These are phyloP conservation scores for Stratiomys singularior DNA, from an alignment of 2,888 invertebrate species.

Conservation along the genomic window DNA sequence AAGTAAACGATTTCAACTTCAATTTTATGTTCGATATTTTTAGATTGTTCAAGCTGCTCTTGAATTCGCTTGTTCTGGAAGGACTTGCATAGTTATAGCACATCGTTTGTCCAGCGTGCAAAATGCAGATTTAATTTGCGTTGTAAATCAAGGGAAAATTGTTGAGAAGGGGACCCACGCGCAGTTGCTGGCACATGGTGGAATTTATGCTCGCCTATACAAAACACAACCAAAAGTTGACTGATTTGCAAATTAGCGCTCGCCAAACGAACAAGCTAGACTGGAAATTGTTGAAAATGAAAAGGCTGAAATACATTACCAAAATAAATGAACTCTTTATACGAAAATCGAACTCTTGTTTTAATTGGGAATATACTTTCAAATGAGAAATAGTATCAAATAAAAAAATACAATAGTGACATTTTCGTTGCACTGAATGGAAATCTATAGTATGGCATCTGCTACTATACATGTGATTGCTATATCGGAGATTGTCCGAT, in stretches of 20 bases:
- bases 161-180: conserved; percentile 82
- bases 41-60: conserved; percentile 84
- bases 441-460: too few species aligned
- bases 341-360: too few species aligned
- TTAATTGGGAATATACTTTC: too few species aligned
- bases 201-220: conserved; percentile 75
- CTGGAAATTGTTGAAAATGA: too few species aligned
- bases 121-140: conserved; percentile 86
- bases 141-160: conserved; percentile 79
- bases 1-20: neutral
- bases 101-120: conserved; percentile 86
- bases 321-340: too few species aligned
- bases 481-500: too few species aligned
- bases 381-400: too few species aligned
- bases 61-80: conserved; percentile 81
- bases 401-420: too few species aligned
- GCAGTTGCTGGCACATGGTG: conserved; percentile 74
- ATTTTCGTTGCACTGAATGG: too few species aligned
- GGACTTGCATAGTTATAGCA: conserved; percentile 88
- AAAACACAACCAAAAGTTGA: conserved; percentile 67
- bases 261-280: too few species aligned
- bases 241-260: neutral
- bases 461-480: too few species aligned
- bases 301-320: too few species aligned
- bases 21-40: neutral